Evolutionary conservation across 2,888 invertebrate species (phyloP).

Genomic region (Noctua pronuba): DNA sequence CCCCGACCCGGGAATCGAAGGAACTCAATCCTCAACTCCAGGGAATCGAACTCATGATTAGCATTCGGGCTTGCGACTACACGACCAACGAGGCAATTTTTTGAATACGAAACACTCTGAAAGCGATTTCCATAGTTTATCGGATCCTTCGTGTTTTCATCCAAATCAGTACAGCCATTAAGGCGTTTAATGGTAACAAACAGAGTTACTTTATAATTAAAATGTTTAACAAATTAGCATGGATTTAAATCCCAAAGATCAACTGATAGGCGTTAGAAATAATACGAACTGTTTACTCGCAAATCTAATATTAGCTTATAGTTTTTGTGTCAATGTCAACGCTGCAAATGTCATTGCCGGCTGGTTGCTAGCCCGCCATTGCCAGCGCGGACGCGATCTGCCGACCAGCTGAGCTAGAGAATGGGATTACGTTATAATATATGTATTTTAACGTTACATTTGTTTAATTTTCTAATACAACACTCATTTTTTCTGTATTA

Average conservation of each 20-base stretch:
- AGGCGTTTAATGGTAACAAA: neutral
- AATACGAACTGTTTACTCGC: constrained; percentile 43
- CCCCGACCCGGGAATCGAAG: too few species aligned
- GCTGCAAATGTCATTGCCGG: constrained; percentile 60
- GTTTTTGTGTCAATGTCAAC: constrained; percentile 60
- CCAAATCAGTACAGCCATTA: neutral
- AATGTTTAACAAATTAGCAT: neutral
- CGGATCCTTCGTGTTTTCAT: neutral
- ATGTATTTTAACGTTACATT: too few species aligned
- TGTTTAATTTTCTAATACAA: too few species aligned
- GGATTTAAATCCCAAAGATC: neutral
- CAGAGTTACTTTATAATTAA: neutral
- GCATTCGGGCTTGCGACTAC: too few species aligned
- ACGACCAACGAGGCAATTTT: too few species aligned
- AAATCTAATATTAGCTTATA: constrained; percentile 46
- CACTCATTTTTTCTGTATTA: too few species aligned
- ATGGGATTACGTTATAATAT: too few species aligned
- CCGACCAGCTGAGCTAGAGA: neutral
- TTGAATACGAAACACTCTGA: neutral
- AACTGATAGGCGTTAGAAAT: constrained; percentile 3
- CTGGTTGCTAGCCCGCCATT: constrained; percentile 32
- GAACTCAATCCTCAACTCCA: too few species aligned
- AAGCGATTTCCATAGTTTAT: neutral
- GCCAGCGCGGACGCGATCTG: constrained; percentile 22
- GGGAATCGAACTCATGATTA: too few species aligned